These are phyloP conservation scores for Melanargia galathea DNA, from an alignment of 2,888 invertebrate genomes.

Conservation along the genomic window DNA sequence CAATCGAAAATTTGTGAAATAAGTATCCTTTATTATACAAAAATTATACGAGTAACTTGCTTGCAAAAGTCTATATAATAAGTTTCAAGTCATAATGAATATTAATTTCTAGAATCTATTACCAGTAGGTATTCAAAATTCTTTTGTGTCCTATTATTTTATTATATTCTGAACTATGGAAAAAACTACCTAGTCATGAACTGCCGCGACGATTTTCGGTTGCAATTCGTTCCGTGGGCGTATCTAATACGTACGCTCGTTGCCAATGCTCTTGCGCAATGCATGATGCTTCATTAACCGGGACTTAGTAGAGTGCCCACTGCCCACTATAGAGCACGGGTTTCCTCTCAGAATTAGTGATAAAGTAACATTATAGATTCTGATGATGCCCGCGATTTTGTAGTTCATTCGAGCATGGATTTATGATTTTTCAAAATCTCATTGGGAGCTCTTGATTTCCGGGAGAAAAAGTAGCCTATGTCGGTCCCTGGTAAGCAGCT, in stretches of 20 bases:
- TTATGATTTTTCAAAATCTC: too few species aligned
- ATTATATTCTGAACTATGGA: conserved; percentile 27
- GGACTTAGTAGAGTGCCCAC: conserved; percentile 67
- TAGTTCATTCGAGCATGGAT: too few species aligned
- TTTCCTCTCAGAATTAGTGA: too few species aligned
- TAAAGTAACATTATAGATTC: too few species aligned
- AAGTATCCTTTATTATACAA: too few species aligned
- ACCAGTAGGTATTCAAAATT: background rate
- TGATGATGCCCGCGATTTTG: too few species aligned
- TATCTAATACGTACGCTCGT: conserved; percentile 64
- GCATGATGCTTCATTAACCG: conserved; percentile 70
- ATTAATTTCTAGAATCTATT: background rate
- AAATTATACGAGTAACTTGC: too few species aligned
- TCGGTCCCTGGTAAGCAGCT: too few species aligned
- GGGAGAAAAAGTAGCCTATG: too few species aligned
- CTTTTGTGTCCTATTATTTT: conserved; percentile 4
- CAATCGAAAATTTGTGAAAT: too few species aligned
- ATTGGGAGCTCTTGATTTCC: too few species aligned
- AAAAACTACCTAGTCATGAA: conserved; percentile 61
- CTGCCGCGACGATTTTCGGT: conserved; percentile 70
- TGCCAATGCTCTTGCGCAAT: conserved; percentile 65
- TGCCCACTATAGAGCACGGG: too few species aligned
- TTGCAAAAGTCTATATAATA: background rate
- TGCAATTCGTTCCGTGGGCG: conserved; percentile 71
- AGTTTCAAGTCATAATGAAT: background rate